phyloP scores from a whole-genome alignment of 1,140 invertebrate species.

The Eurytemora carolleeae region DNA sequence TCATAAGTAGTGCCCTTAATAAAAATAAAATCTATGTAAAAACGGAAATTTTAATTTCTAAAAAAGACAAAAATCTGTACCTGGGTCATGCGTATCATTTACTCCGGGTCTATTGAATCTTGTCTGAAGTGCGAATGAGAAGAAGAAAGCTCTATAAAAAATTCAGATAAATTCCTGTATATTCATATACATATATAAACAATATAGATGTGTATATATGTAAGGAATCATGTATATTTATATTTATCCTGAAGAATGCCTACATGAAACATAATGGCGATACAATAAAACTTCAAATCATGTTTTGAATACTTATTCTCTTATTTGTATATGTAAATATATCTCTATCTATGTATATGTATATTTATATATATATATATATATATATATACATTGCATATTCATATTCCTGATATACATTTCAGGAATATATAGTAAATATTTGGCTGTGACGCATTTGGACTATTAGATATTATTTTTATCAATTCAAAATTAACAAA shows the following conservation, averaged over 20 bases:
- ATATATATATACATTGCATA: no score
- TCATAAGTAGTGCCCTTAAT: neutral
- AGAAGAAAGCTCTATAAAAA: slow-evolving; percentile 58
- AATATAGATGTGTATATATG: no score
- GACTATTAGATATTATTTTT: no score
- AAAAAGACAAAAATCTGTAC: neutral
- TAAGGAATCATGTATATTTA: no score
- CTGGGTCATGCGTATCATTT: slow-evolving; percentile 64
- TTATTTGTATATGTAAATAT: no score
- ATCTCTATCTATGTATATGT: no score
- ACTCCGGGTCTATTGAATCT: slow-evolving; percentile 62
- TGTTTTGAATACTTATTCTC: no score
- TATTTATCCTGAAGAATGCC: neutral
- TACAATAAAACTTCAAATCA: neutral
- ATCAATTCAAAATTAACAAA: no score
- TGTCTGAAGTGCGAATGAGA: slow-evolving; percentile 83
- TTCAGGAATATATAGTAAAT: no score
- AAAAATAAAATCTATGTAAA: neutral
- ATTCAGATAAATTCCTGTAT: neutral
- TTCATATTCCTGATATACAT: no score
- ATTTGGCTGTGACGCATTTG: no score
- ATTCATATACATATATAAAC: neutral
- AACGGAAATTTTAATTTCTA: neutral
- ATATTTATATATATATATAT: no score
- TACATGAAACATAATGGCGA: neutral